Base-by-base conservation (phyloP, 1,140 invertebrate species). In the Geopemphigus sp. region DNA sequence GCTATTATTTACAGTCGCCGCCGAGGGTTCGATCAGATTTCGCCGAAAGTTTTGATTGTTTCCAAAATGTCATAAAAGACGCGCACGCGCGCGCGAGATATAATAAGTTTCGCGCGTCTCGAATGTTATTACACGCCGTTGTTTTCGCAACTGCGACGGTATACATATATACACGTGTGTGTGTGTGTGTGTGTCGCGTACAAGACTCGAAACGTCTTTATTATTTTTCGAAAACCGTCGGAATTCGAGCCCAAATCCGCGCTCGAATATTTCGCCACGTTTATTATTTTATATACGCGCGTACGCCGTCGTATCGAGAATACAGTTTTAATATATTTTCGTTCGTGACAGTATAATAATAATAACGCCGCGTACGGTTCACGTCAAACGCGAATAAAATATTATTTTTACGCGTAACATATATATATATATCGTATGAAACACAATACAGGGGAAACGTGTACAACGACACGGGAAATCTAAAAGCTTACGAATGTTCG, bases 21-120 rank as follows among this genome's bases (percentile, higher is more conserved):
- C 54, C 54, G 54, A 76, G 72, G 72, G 72, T 76, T 76, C 72
- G 72, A 76, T 76, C 72, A 57, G 72, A 76, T 76, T 59, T 76
- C 54, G 72, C 15, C 72, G n/a, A 76, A 76, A 76, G 54, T 76
- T 76, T 76, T 76, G 72, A 76, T 76, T 76, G 72, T 76, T 76
- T 76, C 72, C 54, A 76, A 76, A 76, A 76, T 11, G 54, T 59
- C 72, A 76, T 76, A 76, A 76, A 76, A 76, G 72, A 76, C 70
- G 70, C 47, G 24, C 24, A 24, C 39, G 68, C 70, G 70, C 47
- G 24, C 24, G 50, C 39, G 68, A n/a, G 50, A 29, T 70, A 70
- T 70, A 22, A 57, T 56, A 73, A 73, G 70, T 73, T 73, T 56
- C 53, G 50, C 70, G 22, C 70, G 32, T 73, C 56, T 22, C 54